phyloP scores from a whole-genome alignment of 2,113 vertebrate species.

The Xiphophorus couchianus region DNA sequence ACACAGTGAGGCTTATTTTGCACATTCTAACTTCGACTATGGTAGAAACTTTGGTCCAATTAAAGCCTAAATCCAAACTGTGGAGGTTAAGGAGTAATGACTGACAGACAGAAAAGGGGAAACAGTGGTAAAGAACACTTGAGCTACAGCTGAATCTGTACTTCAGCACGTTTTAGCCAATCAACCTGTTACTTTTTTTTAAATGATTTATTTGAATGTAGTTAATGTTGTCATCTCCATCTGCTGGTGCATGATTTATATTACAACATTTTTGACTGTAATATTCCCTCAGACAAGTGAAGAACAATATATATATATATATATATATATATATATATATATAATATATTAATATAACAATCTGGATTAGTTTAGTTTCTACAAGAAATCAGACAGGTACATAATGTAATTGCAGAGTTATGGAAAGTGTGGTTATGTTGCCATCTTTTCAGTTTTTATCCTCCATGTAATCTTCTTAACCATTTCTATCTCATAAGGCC shows the following conservation, averaged over 20 bases:
- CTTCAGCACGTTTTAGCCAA: background rate
- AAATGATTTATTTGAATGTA: background rate
- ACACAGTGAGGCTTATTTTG: no score
- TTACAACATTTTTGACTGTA: no score
- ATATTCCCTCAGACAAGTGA: no score
- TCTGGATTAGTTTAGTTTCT: background rate
- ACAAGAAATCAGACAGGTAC: background rate
- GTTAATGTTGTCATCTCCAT: background rate
- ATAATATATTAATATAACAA: background rate
- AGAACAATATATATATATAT: no score
- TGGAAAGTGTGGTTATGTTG: background rate
- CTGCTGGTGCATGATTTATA: background rate
- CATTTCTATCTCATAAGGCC: background rate
- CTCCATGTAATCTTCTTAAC: background rate
- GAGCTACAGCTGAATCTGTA: background rate
- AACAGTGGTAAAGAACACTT: background rate
- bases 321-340: no score
- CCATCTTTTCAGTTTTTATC: background rate
- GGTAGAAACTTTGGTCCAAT: no score
- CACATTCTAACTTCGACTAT: no score
- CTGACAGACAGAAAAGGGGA: background rate
- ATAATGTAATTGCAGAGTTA: background rate
- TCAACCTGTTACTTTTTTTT: background rate
- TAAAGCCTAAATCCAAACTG: no score
- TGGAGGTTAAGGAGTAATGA: no score